phyloP scores from a whole-genome alignment of 2,888 invertebrate genomes.

The Melinaea marsaeus region DNA sequence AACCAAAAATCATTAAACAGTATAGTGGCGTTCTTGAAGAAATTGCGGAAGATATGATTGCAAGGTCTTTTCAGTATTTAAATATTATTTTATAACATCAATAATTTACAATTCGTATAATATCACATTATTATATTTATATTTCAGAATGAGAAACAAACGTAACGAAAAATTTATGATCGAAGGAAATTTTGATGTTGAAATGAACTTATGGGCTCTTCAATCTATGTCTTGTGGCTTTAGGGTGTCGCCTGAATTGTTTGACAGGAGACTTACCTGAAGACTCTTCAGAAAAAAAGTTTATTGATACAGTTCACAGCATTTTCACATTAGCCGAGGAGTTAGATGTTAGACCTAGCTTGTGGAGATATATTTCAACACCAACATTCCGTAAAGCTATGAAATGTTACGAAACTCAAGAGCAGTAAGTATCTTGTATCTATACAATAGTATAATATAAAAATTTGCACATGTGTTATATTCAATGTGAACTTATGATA shows the following conservation, averaged over 20 bases:
- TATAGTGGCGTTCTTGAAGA: constrained; percentile 81
- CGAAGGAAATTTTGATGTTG: constrained; percentile 70
- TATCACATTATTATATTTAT: no score
- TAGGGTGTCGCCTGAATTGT: constrained; percentile 56
- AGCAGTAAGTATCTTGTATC: constrained; percentile 40
- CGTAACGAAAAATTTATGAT: constrained; percentile 74
- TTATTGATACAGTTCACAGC: constrained; percentile 52
- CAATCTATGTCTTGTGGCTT: constrained; percentile 69
- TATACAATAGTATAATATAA: no score
- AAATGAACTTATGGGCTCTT: constrained; percentile 79
- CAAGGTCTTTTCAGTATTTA: constrained; percentile 58
- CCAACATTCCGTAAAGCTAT: constrained; percentile 51
- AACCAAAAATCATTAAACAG: constrained; percentile 83
- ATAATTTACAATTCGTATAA: no score
- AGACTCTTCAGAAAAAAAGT: constrained; percentile 45
- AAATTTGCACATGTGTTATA: neutral
- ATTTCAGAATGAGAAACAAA: constrained; percentile 70
- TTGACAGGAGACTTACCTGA: constrained; percentile 47
- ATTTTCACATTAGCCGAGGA: constrained; percentile 41
- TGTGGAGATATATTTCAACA: constrained; percentile 52
- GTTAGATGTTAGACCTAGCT: constrained; percentile 52
- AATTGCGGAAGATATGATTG: constrained; percentile 82
- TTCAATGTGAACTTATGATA: no score
- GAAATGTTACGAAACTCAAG: constrained; percentile 53
- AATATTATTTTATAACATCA: no score